phyloP scores from a whole-genome alignment of 2,113 vertebrate species.

The Stigmatopora nigra region DNA sequence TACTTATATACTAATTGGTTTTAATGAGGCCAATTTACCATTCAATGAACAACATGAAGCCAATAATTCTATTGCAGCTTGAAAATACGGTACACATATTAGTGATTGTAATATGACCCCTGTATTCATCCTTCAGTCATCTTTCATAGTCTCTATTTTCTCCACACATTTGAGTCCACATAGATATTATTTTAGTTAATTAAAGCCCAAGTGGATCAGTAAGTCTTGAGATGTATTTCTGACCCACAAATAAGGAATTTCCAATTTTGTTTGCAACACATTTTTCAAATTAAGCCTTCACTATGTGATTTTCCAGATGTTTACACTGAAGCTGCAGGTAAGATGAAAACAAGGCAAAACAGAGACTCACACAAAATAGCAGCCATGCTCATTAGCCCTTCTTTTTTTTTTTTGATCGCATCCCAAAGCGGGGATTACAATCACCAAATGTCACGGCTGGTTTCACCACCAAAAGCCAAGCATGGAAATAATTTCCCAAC shows the following conservation, averaged over 20 bases:
- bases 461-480: constrained; percentile 22
- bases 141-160: no score
- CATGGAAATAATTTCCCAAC: constrained; percentile 8
- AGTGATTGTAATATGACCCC: not conserved
- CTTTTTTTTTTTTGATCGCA: constrained; percentile 19
- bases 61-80: not conserved
- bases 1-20: not conserved
- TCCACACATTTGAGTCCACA: no score
- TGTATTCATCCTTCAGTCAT: no score
- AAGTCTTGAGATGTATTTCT: not conserved
- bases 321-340: constrained; percentile 28
- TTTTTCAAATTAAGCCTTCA: not conserved
- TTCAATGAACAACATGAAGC: not conserved
- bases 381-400: constrained; percentile 25
- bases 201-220: not conserved
- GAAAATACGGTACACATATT: not conserved
- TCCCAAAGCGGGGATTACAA: constrained; percentile 16
- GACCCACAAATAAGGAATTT: not conserved
- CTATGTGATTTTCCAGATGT: constrained; percentile 20
- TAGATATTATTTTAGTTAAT: not conserved
- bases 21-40: not conserved
- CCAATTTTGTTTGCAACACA: not conserved
- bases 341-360: not conserved
- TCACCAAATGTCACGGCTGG: constrained; percentile 23
- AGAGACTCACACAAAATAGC: constrained; percentile 1